These are phyloP conservation scores for Actinopyga echinites DNA, from an alignment of 53 echinoderm and acorn worm species.

Conservation along the genomic window DNA sequence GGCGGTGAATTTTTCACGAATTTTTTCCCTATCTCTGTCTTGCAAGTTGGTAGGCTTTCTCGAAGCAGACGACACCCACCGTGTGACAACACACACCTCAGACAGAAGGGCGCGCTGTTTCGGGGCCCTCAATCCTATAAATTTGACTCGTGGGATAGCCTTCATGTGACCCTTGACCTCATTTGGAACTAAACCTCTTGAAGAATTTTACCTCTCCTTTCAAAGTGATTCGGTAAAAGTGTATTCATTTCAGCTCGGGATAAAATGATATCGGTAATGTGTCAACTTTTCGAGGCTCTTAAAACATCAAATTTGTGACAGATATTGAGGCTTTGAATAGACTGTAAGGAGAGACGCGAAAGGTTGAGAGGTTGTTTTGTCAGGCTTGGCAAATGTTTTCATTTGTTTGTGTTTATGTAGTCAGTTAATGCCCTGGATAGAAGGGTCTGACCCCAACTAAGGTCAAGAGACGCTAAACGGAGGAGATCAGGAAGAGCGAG, in stretches of 20 bases:
- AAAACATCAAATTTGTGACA: slow-evolving; percentile 34
- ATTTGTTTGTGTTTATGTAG: slow-evolving; percentile 44
- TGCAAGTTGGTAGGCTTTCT: no score
- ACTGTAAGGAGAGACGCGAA: slow-evolving; percentile 5
- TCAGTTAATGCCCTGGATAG: slow-evolving; percentile 26
- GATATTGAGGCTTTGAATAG: slow-evolving; percentile 10
- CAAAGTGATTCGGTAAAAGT: background rate
- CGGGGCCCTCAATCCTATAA: slow-evolving; percentile 18
- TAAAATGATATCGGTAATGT: slow-evolving; percentile 22
- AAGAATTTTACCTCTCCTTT: background rate
- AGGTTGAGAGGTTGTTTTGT: slow-evolving; percentile 44
- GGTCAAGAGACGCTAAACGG: background rate
- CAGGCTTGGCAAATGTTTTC: slow-evolving; percentile 42
- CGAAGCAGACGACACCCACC: slow-evolving; percentile 9
- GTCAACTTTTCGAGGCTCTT: slow-evolving; percentile 27
- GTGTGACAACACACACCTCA: slow-evolving; percentile 13
- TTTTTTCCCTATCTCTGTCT: no score
- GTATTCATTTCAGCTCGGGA: background rate
- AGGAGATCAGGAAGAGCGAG: background rate
- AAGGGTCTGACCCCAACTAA: background rate
- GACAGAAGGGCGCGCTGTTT: background rate
- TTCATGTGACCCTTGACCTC: slow-evolving; percentile 1
- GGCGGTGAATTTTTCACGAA: no score
- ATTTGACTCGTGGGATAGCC: slow-evolving; percentile 17
- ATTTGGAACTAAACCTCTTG: slow-evolving; percentile 11